These are phyloP conservation scores for Sciurus carolinensis DNA, from an alignment of 2,797 vertebrate species.

Conservation along the genomic window DNA sequence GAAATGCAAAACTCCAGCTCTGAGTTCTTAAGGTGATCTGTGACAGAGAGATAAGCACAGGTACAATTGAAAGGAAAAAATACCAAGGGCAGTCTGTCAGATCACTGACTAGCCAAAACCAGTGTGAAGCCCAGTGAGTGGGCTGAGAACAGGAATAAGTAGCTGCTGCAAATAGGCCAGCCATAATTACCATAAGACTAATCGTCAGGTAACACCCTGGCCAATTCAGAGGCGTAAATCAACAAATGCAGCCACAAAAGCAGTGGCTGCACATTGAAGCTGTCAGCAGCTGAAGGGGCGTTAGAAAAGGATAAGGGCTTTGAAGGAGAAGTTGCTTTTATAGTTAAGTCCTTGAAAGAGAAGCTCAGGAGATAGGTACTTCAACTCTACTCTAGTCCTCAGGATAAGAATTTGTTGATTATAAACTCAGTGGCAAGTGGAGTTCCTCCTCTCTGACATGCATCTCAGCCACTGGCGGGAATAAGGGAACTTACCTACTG, in stretches of 20 bases:
- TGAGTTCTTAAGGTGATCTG: conserved; percentile 67
- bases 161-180: conserved; percentile 61
- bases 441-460: background rate
- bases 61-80: conserved; percentile 53
- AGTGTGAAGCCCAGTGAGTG: conserved; percentile 15
- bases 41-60: conserved; percentile 77
- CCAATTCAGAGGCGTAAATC: conserved; percentile 57
- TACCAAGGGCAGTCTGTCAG: conserved; percentile 36
- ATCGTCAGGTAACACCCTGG: background rate
- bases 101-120: conserved; percentile 78
- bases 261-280: fast-evolving
- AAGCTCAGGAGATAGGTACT: conserved; percentile 76
- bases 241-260: fast-evolving
- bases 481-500: background rate
- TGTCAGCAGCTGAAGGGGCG: background rate
- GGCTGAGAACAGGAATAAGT: conserved; percentile 63
- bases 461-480: conserved; percentile 23
- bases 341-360: conserved; percentile 76
- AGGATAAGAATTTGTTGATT: conserved; percentile 77
- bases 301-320: conserved; percentile 12
- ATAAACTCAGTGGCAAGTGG: background rate
- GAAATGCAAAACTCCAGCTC: conserved; percentile 51
- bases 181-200: conserved; percentile 67
- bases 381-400: conserved; percentile 70
- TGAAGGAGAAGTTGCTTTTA: conserved; percentile 63